Conservation (phyloP, 2,113 vertebrate genomes). For the Plecturocebus donacophilus region DNA sequence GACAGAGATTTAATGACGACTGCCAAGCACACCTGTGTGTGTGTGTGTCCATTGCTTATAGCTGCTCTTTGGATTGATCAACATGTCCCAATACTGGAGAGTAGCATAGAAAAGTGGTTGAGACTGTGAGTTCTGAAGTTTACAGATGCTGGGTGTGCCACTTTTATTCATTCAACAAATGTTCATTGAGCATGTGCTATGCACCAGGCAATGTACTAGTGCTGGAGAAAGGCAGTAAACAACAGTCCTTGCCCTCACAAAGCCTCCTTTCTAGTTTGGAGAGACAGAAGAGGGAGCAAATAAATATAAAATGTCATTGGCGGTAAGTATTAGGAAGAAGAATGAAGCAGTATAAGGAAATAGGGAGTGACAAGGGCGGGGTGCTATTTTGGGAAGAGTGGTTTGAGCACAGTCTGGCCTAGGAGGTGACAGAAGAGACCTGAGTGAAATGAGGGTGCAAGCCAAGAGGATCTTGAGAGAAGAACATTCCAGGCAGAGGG, state of each 20-base stretch:
- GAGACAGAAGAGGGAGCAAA: not conserved
- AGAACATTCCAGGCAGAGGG: not conserved
- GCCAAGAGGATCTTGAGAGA: not conserved
- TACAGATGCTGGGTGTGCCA: not conserved
- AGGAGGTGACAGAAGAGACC: not conserved
- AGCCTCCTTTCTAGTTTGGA: not conserved
- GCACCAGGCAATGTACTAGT: not conserved
- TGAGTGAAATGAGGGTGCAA: not conserved
- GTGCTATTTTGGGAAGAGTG: not conserved
- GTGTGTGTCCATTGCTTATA: not conserved
- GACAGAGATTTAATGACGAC: not conserved
- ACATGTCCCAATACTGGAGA: not conserved
- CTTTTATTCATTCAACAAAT: not conserved
- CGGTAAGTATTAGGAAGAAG: not conserved
- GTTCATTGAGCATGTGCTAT: not conserved
- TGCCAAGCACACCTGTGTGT: not conserved
- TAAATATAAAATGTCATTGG: not conserved
- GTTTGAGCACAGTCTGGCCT: not conserved
- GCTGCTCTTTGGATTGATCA: not conserved
- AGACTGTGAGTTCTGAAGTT: not conserved
- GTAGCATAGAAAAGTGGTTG: fast-evolving
- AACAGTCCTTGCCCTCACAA: not conserved
- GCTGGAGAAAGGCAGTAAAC: not conserved
- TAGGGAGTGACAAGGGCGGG: not conserved
- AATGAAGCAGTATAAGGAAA: not conserved